Evolutionary conservation across 2,113 vertebrate genomes (phyloP), one percentile per base, ranked within the genome.

Genomic region (Saccopteryx bilineata): DNA sequence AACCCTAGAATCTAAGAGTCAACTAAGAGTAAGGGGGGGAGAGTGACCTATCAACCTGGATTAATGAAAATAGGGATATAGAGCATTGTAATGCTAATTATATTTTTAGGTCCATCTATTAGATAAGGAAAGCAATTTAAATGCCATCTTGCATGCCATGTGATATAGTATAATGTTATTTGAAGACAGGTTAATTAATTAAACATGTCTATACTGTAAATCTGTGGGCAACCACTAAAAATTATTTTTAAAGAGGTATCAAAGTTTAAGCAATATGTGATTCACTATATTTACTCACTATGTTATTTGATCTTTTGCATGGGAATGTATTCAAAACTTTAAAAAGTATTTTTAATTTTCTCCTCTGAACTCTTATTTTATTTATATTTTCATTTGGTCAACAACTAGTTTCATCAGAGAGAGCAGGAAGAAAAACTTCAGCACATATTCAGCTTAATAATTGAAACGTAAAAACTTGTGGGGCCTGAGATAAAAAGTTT

Each of bases 271-370:
- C 28, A 50, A 39, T 48, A 69, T 10, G 3, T 63, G 52, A 95
- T 74, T 74, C 26, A 17, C 7, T 68, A 9, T 71, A 56, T 89
- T 61, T 72, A 90, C 88, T 85, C 24, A 82, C 85, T n/a, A 56
- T 17, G 89, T 79, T 83, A 96, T 21, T 94, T 84, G 5, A 48
- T 82, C 26, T 90, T 92, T 95, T 91, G 33, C 46, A 72, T 78
- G 4, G 9, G 11, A 11, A 52, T 91, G 3, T 66, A 86, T 89
- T 89, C 13, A 92, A 33, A 90, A 90, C 10, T 63, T 85, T 12
- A 39, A 93, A 69, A 58, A 58, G 33, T 1, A 54, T 33, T 86
- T 65, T 86, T 48, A 83, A 56, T 3, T 80, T 90, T 80, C 12
- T 33, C 21, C 12, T 76, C 33, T 56, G 60, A 92, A 68, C 31